Percentiles rank a stretch among this genome's conserved stretches.
Evolutionary conservation across 2,113 vertebrate species (phyloP).

Genomic region (Gallinago undulata): DNA sequence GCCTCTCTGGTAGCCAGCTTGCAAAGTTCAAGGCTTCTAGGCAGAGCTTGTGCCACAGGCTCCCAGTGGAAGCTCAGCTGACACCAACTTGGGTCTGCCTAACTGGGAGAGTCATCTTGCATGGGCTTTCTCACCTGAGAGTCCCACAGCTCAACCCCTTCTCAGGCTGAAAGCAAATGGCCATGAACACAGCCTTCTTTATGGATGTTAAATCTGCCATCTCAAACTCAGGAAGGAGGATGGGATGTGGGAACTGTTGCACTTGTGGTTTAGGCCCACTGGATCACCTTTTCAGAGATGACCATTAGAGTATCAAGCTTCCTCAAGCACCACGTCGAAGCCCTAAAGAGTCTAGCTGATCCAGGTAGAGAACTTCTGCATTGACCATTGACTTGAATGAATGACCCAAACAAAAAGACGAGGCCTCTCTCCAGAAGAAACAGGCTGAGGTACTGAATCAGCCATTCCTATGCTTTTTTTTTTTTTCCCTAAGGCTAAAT

Average conservation of each 20-base stretch:
- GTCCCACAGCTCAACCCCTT: background rate
- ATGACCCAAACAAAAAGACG: background rate
- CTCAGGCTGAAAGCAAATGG: background rate
- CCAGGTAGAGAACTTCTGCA: background rate
- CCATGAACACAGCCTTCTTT: background rate
- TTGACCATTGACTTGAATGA: background rate
- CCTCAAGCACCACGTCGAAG: background rate
- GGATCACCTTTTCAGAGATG: background rate
- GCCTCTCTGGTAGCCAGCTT: background rate
- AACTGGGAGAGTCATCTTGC: background rate
- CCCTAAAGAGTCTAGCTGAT: background rate
- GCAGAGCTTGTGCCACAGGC: rapidly evolving
- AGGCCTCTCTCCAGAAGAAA: background rate
- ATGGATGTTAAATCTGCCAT: background rate
- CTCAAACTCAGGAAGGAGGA: background rate
- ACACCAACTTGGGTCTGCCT: background rate
- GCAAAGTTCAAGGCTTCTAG: background rate
- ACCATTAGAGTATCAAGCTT: background rate
- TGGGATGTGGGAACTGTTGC: background rate
- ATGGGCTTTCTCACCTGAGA: background rate
- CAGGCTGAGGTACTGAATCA: background rate
- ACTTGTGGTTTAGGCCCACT: background rate
- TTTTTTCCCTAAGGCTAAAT: background rate
- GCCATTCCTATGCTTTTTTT: background rate
- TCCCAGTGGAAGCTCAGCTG: background rate